phyloP scores from a whole-genome alignment of 2,888 invertebrate species.

The Axea sp. region DNA sequence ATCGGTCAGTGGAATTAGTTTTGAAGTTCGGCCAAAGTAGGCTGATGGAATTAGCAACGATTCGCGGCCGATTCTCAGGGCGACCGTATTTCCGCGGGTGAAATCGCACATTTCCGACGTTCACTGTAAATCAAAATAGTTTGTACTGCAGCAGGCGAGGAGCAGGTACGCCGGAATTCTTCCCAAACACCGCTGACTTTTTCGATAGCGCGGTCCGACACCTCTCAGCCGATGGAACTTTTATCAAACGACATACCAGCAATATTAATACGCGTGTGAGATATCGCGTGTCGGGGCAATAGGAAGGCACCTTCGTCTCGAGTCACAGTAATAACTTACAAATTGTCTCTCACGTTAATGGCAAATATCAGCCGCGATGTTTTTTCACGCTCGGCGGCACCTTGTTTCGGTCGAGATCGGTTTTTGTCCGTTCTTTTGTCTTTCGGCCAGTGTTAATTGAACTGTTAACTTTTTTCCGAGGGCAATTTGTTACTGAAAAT shows the following conservation, averaged over 20 bases:
- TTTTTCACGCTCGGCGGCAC: slow-evolving; percentile 57
- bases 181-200: no score
- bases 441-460: slow-evolving; percentile 36
- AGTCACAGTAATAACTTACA: slow-evolving; percentile 78
- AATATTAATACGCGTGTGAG: slow-evolving; percentile 38
- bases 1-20: slow-evolving; percentile 49
- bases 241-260: slow-evolving; percentile 35
- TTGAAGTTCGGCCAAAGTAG: slow-evolving; percentile 34
- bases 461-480: slow-evolving; percentile 32
- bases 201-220: no score
- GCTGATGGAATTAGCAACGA: slow-evolving; percentile 47
- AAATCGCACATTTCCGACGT: no score
- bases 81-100: not conserved
- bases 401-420: slow-evolving; percentile 28
- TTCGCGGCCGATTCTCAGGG: not conserved
- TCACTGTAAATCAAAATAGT: no score
- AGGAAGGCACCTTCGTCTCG: slow-evolving; percentile 54
- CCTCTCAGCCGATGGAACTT: slow-evolving; percentile 23
- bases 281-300: slow-evolving; percentile 59
- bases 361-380: slow-evolving; percentile 74
- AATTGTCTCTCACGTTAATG: slow-evolving; percentile 77
- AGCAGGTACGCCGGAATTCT: no score
- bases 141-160: no score
- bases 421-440: not conserved
- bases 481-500: slow-evolving; percentile 20